Evolutionary conservation across 2,888 invertebrate genomes (phyloP).

Genomic region (Pammene aurita): DNA sequence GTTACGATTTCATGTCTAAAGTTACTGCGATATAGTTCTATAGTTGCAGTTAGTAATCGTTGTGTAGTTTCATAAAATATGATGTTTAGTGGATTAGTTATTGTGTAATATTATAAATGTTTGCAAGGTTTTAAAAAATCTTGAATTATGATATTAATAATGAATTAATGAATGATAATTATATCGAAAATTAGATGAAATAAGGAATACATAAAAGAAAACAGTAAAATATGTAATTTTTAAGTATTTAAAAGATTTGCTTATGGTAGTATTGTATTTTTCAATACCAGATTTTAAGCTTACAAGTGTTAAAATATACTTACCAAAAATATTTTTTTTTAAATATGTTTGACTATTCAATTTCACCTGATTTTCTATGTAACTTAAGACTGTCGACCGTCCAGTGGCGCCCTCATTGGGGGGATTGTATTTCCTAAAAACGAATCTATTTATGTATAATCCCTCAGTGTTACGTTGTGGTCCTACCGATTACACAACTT

Average conservation of each 20-base stretch:
- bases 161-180: not conserved
- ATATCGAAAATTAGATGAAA: constrained; percentile 10
- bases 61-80: not conserved
- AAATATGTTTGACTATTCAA: not conserved
- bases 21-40: not conserved
- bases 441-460: too few relatives aligned
- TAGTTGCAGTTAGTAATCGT: not conserved
- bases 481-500: too few relatives aligned
- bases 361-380: constrained; percentile 7
- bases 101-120: constrained; percentile 15
- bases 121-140: constrained; percentile 34
- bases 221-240: not conserved
- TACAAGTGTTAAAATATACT: too few relatives aligned
- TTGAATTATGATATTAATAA: constrained; percentile 16
- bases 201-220: not conserved
- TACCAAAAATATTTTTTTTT: too few relatives aligned
- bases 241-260: too few relatives aligned
- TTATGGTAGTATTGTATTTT: too few relatives aligned
- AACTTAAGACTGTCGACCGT: too few relatives aligned
- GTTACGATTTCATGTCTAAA: not conserved
- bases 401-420: too few relatives aligned
- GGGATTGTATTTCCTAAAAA: too few relatives aligned
- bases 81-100: constrained; percentile 6
- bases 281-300: too few relatives aligned
- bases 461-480: too few relatives aligned